These are phyloP conservation scores for Papilio demoleus DNA, from an alignment of 2,888 invertebrate species.

Conservation along the genomic window DNA sequence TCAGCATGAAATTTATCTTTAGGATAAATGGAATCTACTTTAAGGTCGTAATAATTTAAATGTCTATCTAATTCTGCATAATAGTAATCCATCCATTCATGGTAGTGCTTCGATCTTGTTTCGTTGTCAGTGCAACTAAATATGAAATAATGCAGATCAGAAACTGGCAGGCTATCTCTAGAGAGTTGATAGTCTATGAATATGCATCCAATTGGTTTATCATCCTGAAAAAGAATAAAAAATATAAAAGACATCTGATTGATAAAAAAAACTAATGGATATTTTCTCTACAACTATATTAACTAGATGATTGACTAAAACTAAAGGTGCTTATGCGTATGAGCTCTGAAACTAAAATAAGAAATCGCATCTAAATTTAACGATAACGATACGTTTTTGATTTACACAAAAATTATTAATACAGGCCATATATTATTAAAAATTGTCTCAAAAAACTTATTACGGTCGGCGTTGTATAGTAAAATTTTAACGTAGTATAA, in stretches of 20 bases:
- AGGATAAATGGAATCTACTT: constrained; percentile 48
- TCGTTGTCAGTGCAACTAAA: constrained; percentile 54
- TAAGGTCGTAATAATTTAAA: constrained; percentile 47
- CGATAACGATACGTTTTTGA: too few relatives aligned
- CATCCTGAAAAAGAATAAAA: constrained; percentile 44
- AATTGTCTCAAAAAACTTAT: too few relatives aligned
- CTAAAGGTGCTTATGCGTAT: too few relatives aligned
- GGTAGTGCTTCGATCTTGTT: constrained; percentile 46
- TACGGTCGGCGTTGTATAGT: too few relatives aligned
- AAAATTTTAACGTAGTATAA: too few relatives aligned
- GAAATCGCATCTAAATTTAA: too few relatives aligned
- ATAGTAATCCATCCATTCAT: constrained; percentile 51
- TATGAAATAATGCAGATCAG: constrained; percentile 50
- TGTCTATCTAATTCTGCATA: constrained; percentile 47
- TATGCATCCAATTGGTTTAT: constrained; percentile 44
- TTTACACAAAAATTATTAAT: too few relatives aligned
- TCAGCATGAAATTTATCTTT: constrained; percentile 52
- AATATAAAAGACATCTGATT: not conserved
- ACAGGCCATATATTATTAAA: too few relatives aligned
- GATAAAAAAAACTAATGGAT: not conserved
- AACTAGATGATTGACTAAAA: too few relatives aligned
- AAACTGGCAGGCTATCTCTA: constrained; percentile 46
- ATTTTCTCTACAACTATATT: too few relatives aligned
- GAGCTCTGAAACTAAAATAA: too few relatives aligned
- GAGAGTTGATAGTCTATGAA: constrained; percentile 56